Percentiles rank a stretch among this genome's conserved stretches.
Conservation (phyloP, 37 sponge, comb jelly and placozoan genomes). For the Bolinopsis microptera region DNA sequence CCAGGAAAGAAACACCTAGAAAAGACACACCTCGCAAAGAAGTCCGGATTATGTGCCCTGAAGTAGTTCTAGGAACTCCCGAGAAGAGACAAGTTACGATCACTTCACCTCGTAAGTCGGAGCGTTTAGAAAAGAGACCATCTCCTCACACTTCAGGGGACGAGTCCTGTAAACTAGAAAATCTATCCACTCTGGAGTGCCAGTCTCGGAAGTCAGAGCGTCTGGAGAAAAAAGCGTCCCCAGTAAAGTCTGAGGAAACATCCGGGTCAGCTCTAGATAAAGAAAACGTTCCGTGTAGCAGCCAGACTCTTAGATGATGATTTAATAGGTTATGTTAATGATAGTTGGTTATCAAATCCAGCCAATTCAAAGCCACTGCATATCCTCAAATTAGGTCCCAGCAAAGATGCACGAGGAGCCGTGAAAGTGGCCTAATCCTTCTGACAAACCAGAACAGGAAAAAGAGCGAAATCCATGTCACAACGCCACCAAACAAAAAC, state of each 20-base stretch:
- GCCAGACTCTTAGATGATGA: neutral
- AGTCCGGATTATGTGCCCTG: slow-evolving; percentile 17
- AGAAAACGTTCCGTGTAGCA: neutral
- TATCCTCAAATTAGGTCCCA: neutral
- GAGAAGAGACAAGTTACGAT: too few species aligned
- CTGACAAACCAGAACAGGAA: too few species aligned
- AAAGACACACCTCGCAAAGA: slow-evolving; percentile 34
- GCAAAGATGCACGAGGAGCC: too few species aligned
- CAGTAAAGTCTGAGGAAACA: neutral
- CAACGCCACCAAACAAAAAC: too few species aligned
- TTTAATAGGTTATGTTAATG: neutral
- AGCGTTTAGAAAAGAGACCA: slow-evolving; percentile 29
- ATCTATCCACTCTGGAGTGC: neutral
- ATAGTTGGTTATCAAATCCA: neutral
- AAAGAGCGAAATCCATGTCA: too few species aligned
- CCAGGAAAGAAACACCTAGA: neutral
- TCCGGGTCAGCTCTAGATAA: neutral
- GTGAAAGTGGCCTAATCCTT: too few species aligned
- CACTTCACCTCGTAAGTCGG: slow-evolving; percentile 45
- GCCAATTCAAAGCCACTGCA: neutral
- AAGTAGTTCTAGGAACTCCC: neutral
- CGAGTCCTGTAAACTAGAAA: neutral
- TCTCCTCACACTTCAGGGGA: neutral
- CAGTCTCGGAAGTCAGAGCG: neutral
- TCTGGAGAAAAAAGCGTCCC: neutral